phyloP scores from a whole-genome alignment of 2,888 invertebrate species.

The Calameuta filiformis region DNA sequence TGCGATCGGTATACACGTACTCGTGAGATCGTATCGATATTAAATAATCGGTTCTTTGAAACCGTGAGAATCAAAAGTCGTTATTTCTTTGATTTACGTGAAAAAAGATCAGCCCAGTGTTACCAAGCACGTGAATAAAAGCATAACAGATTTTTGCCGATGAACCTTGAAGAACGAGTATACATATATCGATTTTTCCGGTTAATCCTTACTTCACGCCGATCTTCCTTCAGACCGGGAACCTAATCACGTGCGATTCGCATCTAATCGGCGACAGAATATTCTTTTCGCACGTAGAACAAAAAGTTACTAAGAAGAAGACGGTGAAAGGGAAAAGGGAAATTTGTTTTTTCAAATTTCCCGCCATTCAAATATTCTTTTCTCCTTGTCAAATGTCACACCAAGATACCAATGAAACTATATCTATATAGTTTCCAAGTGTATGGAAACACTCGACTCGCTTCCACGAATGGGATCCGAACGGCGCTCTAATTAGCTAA shows the following conservation, averaged over 20 bases:
- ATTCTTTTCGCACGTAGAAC: constrained; percentile 3
- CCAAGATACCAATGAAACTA: not conserved
- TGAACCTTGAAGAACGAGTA: not conserved
- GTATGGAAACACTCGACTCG: constrained; percentile 1
- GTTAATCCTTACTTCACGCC: not conserved
- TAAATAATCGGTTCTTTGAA: not conserved
- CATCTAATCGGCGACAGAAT: not conserved
- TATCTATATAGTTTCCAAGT: not conserved
- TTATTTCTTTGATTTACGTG: not conserved
- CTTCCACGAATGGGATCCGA: constrained; percentile 27
- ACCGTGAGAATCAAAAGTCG: not conserved
- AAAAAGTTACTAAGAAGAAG: constrained; percentile 6
- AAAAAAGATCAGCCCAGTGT: not conserved
- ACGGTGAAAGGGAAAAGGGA: constrained; percentile 8
- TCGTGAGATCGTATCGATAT: not conserved
- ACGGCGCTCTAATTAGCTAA: constrained; percentile 56
- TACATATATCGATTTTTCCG: not conserved
- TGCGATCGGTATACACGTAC: not conserved
- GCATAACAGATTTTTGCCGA: not conserved
- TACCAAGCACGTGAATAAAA: not conserved
- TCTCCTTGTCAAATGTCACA: not conserved
- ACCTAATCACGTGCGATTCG: not conserved
- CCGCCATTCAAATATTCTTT: not conserved
- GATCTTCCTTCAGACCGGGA: not conserved
- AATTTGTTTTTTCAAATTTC: not conserved